Evolutionary conservation across 1,140 invertebrate genomes (phyloP).

Genomic region (Anastrepha ludens): DNA sequence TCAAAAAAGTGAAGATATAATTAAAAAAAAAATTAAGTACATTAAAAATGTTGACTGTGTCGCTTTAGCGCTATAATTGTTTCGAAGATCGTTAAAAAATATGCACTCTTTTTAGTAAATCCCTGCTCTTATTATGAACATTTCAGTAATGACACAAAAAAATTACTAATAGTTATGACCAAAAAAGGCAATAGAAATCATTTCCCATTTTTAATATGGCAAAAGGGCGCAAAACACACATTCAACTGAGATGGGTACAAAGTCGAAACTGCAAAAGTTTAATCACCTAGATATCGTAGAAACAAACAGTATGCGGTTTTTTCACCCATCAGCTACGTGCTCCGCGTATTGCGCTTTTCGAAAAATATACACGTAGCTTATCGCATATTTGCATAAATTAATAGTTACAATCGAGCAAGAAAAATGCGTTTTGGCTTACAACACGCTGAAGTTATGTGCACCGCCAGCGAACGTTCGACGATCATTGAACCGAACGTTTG

Average conservation of each 20-base stretch:
- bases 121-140: too few species aligned
- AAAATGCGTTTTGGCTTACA: background rate
- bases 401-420: background rate
- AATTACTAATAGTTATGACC: too few species aligned
- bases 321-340: background rate
- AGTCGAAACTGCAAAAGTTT: constrained; percentile 16
- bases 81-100: too few species aligned
- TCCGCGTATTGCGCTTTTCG: background rate
- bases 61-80: too few species aligned
- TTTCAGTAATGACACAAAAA: background rate
- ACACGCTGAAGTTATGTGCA: background rate
- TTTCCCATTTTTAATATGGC: background rate
- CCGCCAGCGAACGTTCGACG: background rate
- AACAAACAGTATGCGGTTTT: background rate
- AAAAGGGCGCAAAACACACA: background rate
- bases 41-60: too few species aligned
- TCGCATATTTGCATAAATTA: constrained; percentile 38
- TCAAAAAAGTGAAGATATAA: background rate
- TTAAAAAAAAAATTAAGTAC: background rate
- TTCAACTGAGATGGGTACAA: background rate
- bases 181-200: background rate
- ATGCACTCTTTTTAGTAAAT: too few species aligned
- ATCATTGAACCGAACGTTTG: background rate
- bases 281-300: background rate
- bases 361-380: constrained; percentile 1